A percentile compares a stretch with the other conserved stretches of the same genome.
Evolutionary conservation across 2,797 vertebrate species (phyloP).

Genomic region (Chrosomus eos): DNA sequence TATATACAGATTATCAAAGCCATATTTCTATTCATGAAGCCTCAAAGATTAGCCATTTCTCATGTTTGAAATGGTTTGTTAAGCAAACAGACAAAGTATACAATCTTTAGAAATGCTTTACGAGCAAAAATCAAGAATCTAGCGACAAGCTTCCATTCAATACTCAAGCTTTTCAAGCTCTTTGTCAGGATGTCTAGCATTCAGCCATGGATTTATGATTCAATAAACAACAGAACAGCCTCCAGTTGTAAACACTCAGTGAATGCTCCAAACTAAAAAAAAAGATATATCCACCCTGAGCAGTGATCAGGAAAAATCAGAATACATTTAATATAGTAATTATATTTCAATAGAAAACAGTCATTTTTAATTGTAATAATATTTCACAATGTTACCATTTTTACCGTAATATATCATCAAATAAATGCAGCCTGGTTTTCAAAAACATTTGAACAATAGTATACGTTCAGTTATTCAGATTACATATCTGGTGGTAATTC

Average conservation of each 20-base stretch:
- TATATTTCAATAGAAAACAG: neutral
- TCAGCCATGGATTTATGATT: conserved; percentile 48
- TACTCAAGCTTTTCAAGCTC: conserved; percentile 21
- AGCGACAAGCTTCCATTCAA: conserved; percentile 42
- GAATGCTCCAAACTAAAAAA: neutral
- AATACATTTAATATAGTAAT: neutral
- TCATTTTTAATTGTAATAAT: neutral
- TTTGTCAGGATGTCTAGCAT: conserved; percentile 45
- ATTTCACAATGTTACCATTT: neutral
- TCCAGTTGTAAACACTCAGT: conserved; percentile 32
- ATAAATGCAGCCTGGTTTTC: neutral
- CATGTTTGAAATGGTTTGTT: neutral
- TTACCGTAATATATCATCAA: neutral
- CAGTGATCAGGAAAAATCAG: neutral
- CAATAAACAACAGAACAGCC: conserved; percentile 46
- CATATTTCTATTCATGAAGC: neutral
- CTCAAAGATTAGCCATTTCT: neutral
- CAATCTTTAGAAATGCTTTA: conserved; percentile 30
- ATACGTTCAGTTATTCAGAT: neutral
- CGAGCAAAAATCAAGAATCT: conserved; percentile 13
- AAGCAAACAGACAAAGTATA: conserved; percentile 13
- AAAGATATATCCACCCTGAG: neutral
- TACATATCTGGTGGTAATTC: neutral
- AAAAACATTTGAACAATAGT: neutral
- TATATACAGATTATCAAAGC: neutral